phyloP scores from a whole-genome alignment of 2,888 invertebrate genomes.

The Coremacera marginata region DNA sequence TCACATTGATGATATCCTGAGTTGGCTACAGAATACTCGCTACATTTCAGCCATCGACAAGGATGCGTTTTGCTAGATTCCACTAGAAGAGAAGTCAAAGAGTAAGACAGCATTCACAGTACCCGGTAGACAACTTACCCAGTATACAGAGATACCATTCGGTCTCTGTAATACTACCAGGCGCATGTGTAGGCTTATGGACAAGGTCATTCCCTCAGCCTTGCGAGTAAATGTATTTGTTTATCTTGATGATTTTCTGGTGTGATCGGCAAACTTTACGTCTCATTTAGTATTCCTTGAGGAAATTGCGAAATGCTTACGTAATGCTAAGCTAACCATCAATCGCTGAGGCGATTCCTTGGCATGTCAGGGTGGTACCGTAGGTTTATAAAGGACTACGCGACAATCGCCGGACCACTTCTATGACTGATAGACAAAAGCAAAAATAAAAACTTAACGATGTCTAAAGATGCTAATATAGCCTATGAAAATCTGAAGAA shows the following conservation, averaged over 20 bases:
- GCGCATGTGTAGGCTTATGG: no score
- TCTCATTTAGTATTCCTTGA: background rate
- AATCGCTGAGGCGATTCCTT: background rate
- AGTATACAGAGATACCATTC: no score
- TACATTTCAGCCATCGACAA: no score
- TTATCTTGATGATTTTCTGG: conserved; percentile 28
- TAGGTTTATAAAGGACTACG: no score
- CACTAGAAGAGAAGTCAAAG: no score
- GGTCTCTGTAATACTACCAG: conserved; percentile 8
- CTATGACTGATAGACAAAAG: background rate
- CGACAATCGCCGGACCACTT: no score
- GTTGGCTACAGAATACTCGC: no score
- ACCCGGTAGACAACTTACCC: no score
- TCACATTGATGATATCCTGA: no score
- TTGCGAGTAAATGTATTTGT: conserved; percentile 16
- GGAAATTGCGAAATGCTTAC: conserved; percentile 2
- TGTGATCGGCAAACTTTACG: background rate
- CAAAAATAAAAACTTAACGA: background rate
- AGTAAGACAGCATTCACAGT: no score
- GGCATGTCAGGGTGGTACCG: no score
- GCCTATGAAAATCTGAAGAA: conserved; percentile 13
- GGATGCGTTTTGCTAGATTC: background rate
- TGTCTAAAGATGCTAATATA: no score
- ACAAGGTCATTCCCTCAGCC: conserved; percentile 19
- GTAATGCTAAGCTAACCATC: conserved; percentile 6